A percentile compares a stretch with the other conserved stretches of the same genome.
phyloP scores from a whole-genome alignment of 2,888 invertebrate genomes.

The Luperina testacea region DNA sequence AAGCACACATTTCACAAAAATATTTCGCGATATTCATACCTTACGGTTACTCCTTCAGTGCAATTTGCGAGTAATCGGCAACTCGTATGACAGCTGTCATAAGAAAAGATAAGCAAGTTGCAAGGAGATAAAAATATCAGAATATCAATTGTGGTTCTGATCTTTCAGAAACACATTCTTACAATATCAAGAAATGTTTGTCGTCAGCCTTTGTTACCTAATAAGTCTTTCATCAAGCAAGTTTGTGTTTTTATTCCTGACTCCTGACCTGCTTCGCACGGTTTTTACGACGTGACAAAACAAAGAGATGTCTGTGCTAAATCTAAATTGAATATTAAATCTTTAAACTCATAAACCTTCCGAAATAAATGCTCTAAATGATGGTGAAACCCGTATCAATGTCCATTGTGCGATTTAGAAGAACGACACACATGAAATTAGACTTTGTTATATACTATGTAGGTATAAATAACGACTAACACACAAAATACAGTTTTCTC shows the following conservation, averaged over 20 bases:
- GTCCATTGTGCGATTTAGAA: not conserved
- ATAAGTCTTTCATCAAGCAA: not conserved
- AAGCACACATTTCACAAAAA: constrained; percentile 7
- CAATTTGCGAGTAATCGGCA: constrained; percentile 55
- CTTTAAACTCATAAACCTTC: not conserved
- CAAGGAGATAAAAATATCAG: constrained; percentile 46
- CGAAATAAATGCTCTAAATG: not conserved
- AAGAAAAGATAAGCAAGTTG: constrained; percentile 18
- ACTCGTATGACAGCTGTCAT: constrained; percentile 51
- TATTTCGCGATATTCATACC: constrained; percentile 23
- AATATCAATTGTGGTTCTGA: constrained; percentile 26
- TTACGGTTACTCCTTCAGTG: constrained; percentile 23
- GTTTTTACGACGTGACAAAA: not conserved
- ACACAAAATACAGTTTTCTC: not conserved
- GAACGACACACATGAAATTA: not conserved
- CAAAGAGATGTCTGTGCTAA: not conserved
- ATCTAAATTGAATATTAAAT: not conserved
- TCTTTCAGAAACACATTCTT: constrained; percentile 1
- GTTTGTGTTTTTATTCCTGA: not conserved
- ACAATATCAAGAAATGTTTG: not conserved
- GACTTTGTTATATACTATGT: not conserved
- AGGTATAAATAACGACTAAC: not conserved
- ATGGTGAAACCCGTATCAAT: not conserved
- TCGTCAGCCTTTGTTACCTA: not conserved
- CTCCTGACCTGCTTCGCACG: not conserved